phyloP scores from a whole-genome alignment of 2,113 vertebrate species.

The Macroglossus sobrinus region DNA sequence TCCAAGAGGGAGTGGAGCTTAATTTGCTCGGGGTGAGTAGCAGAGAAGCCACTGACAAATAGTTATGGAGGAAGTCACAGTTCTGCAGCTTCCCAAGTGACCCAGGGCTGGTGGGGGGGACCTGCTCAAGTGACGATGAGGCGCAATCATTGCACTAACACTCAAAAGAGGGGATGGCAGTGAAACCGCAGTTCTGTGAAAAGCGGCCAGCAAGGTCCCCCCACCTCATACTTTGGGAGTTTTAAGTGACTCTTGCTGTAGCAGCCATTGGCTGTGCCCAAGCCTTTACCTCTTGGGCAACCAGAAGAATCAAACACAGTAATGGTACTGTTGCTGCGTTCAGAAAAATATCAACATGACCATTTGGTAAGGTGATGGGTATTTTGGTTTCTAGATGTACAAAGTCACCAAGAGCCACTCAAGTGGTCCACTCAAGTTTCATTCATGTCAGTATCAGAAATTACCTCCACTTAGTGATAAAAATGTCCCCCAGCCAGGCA shows the following conservation, averaged over 20 bases:
- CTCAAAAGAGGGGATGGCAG: slow-evolving; percentile 44
- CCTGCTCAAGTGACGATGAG: not conserved
- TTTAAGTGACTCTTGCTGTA: not conserved
- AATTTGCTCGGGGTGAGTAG: not conserved
- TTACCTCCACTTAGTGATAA: not conserved
- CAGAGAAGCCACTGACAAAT: not conserved
- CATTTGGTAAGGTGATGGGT: not conserved
- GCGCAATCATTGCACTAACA: not conserved
- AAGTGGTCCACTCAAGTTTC: not conserved
- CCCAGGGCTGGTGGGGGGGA: too few species aligned
- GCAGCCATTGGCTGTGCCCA: not conserved
- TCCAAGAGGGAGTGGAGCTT: not conserved
- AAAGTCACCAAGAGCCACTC: not conserved
- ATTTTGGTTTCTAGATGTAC: not conserved
- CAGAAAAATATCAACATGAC: not conserved
- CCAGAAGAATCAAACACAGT: not conserved
- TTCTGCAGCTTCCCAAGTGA: not conserved
- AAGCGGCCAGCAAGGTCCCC: not conserved
- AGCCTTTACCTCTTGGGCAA: not conserved
- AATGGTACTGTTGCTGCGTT: not conserved
- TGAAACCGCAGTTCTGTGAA: not conserved
- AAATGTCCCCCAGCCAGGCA: not conserved
- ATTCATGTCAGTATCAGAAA: not conserved
- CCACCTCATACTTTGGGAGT: not conserved
- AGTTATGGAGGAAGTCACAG: not conserved